These are phyloP conservation scores for Dendrolimus kikuchii DNA, from an alignment of 1,140 invertebrate genomes.

Conservation along the genomic window DNA sequence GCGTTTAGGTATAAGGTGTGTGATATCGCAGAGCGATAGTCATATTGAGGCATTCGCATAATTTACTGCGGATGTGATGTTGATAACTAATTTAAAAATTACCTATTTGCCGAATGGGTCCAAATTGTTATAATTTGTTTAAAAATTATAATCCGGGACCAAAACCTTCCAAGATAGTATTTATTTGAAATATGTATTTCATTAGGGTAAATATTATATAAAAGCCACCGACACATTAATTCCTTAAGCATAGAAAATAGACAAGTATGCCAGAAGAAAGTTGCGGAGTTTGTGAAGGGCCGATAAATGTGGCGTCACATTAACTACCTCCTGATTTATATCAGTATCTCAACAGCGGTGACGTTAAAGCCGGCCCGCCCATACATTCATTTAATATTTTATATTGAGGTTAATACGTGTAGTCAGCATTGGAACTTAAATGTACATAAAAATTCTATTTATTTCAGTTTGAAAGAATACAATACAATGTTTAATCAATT, in stretches of 20 bases:
- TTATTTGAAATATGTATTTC: slow-evolving; percentile 72
- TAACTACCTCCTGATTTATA: slow-evolving; percentile 69
- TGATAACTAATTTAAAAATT: slow-evolving; percentile 53
- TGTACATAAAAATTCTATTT: slow-evolving; percentile 4
- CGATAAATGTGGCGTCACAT: slow-evolving; percentile 37
- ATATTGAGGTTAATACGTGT: slow-evolving; percentile 42
- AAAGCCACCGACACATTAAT: slow-evolving; percentile 72
- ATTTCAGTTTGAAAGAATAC: not conserved
- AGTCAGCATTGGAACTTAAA: slow-evolving; percentile 65
- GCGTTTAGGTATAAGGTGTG: slow-evolving; percentile 47
- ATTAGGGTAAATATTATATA: slow-evolving; percentile 68
- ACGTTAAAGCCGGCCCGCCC: slow-evolving; percentile 29
- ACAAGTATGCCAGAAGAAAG: slow-evolving; percentile 60
- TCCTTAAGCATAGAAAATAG: slow-evolving; percentile 71
- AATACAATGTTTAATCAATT: not conserved
- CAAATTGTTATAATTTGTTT: slow-evolving; percentile 73
- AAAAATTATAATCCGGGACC: slow-evolving; percentile 73
- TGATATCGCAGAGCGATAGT: slow-evolving; percentile 65
- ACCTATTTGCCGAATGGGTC: slow-evolving; percentile 67
- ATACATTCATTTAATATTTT: slow-evolving; percentile 35
- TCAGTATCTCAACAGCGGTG: slow-evolving; percentile 49
- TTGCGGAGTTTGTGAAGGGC: slow-evolving; percentile 52
- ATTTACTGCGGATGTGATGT: slow-evolving; percentile 43
- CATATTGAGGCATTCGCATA: slow-evolving; percentile 49
- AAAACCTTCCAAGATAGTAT: slow-evolving; percentile 72